phyloP scores from a whole-genome alignment of 37 sponge, comb jelly and placozoan species.

The Petrosia ficiformis region DNA sequence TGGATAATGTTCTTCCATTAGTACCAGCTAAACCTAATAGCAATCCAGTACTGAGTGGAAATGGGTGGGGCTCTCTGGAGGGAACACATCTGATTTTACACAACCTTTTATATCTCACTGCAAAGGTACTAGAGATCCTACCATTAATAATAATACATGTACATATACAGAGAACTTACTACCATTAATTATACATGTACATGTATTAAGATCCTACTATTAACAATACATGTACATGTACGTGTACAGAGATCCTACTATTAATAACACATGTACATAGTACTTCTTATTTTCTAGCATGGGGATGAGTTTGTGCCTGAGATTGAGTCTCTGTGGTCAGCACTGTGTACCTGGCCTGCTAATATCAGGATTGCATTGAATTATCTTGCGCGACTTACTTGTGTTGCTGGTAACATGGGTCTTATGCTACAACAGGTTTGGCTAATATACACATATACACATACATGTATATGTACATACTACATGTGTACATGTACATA shows the following conservation, averaged over 20 bases:
- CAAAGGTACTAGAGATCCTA: constrained; percentile 37
- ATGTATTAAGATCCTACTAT: background rate
- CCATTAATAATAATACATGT: constrained; percentile 1
- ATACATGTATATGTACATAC: background rate
- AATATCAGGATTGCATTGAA: constrained; percentile 69
- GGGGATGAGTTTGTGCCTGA: constrained; percentile 70
- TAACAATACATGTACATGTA: too few species aligned
- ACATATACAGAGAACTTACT: too few species aligned
- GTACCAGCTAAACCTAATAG: background rate
- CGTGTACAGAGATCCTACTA: too few species aligned
- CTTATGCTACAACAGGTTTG: constrained; percentile 59
- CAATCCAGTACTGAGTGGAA: constrained; percentile 51
- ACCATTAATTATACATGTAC: background rate
- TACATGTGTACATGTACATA: background rate
- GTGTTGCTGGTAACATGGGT: constrained; percentile 41
- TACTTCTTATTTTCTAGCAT: constrained; percentile 19
- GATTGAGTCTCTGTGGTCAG: constrained; percentile 80
- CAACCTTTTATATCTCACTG: constrained; percentile 85
- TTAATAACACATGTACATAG: background rate
- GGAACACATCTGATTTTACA: constrained; percentile 82
- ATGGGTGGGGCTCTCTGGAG: constrained; percentile 82
- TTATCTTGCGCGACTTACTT: constrained; percentile 57
- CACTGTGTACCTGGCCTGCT: constrained; percentile 67
- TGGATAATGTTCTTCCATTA: background rate
- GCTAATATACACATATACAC: background rate